Evolutionary conservation across 2,888 invertebrate species (phyloP), one percentile per base, ranked within the genome.

Genomic region (Tenodera sinensis): DNA sequence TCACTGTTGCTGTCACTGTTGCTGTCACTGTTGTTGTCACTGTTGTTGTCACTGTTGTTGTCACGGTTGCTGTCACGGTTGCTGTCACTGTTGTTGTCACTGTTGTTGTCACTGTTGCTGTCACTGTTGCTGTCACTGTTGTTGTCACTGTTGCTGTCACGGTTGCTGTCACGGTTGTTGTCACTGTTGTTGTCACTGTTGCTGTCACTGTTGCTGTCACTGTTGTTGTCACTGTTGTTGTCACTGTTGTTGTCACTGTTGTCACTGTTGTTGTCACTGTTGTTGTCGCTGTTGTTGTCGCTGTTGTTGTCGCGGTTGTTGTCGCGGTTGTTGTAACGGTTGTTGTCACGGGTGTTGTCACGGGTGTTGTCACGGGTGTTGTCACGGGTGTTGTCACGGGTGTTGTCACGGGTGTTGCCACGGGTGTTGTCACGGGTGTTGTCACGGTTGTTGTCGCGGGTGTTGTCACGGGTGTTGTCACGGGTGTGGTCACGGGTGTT

Each of bases 251-350:
- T 84, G 27, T 87, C 87, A 27, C 87, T 87, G 54, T 87, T 87
- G 54, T 86, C 86, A 15, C 89, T 87, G 20, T 88, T 83, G 20
- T 83, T 87, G 81, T 86, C 86, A 15, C 89, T 87, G 28, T 86
- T 83, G 27, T 83, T 87, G 86, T 84, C 84, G 15, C 89, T 87
- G 15, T 86, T 83, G 12, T 42, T 71, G n/a, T n/a, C n/a, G n/a
- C n/a, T n/a, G n/a, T n/a, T n/a, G n/a, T n/a, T n/a, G n/a, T n/a
- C n/a, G n/a, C n/a, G n/a, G n/a, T n/a, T n/a, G n/a, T n/a, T n/a
- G n/a, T n/a, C n/a, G n/a, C n/a, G n/a, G n/a, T n/a, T n/a, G n/a
- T n/a, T n/a, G n/a, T n/a, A n/a, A n/a, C n/a, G n/a, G n/a, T n/a
- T n/a, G n/a, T n/a, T n/a, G n/a, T n/a, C n/a, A n/a, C n/a, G n/a